Evolutionary conservation across 2,797 vertebrate species (phyloP), one percentile per base, ranked within the genome.

Genomic region (Helarctos malayanus): DNA sequence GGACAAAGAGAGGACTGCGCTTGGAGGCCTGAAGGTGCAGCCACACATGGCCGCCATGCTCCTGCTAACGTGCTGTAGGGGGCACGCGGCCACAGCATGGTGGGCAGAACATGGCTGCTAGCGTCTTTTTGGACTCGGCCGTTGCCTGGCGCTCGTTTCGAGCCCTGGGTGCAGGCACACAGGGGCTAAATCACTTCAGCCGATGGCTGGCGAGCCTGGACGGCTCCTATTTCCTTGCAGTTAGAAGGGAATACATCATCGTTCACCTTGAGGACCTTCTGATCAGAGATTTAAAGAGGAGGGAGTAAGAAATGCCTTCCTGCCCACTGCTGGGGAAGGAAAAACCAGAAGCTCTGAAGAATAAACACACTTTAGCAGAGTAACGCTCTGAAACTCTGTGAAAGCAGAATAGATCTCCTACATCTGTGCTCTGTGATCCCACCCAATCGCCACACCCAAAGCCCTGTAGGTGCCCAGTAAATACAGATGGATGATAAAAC

Each of bases 11-110:
- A 56, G 83, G 92, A 56, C 25, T 0, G 49, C 52, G 3, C 1
- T 0, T 0, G 2, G 19, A 11, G 29, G 0, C 9, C 6, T 7
- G 79, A 47, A 87, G 71, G 52, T 83, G 0, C 0, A 2, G 0
- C 91, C 63, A 89, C 2, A n/a, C n/a, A 0, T 45, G 41, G 52
- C 18, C 45, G 4, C 35, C 38, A 52, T 9, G 35, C 1, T 97
- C 87, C 93, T 71, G 69, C 78, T 45, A n/a, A 81, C 94, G 92
- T 5, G 38, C 45, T 84, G 2, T 1, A 0, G 41, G 35, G 89
- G 52, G 41, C 76, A 86, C 78, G 47, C 71, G 15, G 79, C 23
- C 89, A 82, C 96, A 93, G 97, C 7, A 75, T n/a, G 80, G 76
- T 97, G 52, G 45, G 23, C 69, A 75, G 93, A 63, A 96, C 56